Evolutionary conservation across 2,113 vertebrate genomes (phyloP), one percentile per base, ranked within the genome.

Genomic region (Gambusia holbrooki): DNA sequence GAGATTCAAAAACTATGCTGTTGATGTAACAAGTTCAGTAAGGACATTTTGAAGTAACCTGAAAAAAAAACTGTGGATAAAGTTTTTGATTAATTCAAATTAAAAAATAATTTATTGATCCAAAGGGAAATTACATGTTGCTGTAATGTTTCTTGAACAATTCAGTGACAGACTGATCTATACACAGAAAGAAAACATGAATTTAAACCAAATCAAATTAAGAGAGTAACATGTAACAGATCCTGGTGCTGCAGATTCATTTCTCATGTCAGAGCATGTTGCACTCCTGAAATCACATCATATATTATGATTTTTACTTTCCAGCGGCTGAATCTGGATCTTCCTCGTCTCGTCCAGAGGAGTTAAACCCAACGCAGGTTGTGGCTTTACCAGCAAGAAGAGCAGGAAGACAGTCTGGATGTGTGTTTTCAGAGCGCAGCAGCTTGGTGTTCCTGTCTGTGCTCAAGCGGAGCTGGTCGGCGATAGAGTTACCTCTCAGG

Each of bases 311-410:
- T 74, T 71, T 73, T 73, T 73, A 28, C 12, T 79, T 81, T 75
- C 86, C 86, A 93, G 91, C 27, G 67, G 17, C 27, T 62, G 74
- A 74, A 40, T 66, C 65, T n/a, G 68, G 67, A 33, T 14, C 58
- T 17, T 61, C 66, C 9, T 62, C 32, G 6, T 28, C 14, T n/a
- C 22, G 29, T 67, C 28, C 71, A 42, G 79, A 25, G 5, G 67
- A 9, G 0, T 10, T 62, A n/a, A 54, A 22, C 3, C 2, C 48
- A 3, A 37, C 61, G 30, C 88, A 84, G 66, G 69, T 60, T 0
- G 74, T 81, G 42, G 75, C 76, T 0, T 62, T 78, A 1, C 72
- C 74, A 15, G 37, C 64, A 25, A 54, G 40, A 25, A 72, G 84
- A 51, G 11, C 42, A 19, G 25, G 61, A 72, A n/a, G 37, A 14